Percentiles rank a stretch among this genome's conserved stretches.
These are phyloP conservation scores for Ernsta delagoae DNA, from an alignment of 2,888 invertebrate species.

Conservation along the genomic window DNA sequence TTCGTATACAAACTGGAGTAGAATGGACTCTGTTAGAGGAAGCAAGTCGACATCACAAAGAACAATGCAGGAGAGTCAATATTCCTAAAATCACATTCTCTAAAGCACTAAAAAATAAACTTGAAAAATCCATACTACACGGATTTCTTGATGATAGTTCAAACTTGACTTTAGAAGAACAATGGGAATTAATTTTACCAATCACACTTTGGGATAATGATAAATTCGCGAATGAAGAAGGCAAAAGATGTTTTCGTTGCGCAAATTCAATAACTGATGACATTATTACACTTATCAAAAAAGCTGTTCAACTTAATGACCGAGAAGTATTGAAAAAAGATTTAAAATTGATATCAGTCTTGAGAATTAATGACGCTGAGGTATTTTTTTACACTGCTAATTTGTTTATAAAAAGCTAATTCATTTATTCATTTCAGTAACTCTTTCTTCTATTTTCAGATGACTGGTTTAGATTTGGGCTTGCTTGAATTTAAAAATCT, in stretches of 20 bases:
- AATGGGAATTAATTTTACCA: constrained; percentile 67
- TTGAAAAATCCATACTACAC: constrained; percentile 60
- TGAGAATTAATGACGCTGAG: constrained; percentile 65
- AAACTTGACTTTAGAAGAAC: constrained; percentile 58
- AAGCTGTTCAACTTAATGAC: constrained; percentile 55
- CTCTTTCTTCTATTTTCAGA: constrained; percentile 56
- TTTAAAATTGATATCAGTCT: constrained; percentile 55
- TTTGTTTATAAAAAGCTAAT: not conserved
- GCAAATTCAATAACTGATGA: constrained; percentile 65
- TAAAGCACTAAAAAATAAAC: constrained; percentile 63
- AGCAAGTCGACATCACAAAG: constrained; percentile 59
- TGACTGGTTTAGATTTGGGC: constrained; percentile 72
- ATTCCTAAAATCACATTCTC: constrained; percentile 55
- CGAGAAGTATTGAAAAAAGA: constrained; percentile 56
- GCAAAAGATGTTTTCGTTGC: constrained; percentile 63
- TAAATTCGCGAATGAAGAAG: constrained; percentile 64
- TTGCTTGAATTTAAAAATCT: constrained; percentile 67
- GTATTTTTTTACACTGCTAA: constrained; percentile 46
- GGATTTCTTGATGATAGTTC: constrained; percentile 64
- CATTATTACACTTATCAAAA: constrained; percentile 60
- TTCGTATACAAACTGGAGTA: constrained; percentile 66
- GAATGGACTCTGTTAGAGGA: constrained; percentile 65
- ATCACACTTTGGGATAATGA: constrained; percentile 70
- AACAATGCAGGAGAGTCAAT: constrained; percentile 52
- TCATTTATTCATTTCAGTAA: no score